A percentile compares a stretch with the other conserved stretches of the same genome.
Conservation (phyloP, 30 jellyfish, hydroid and myxozoan species). For the Chironex yamaguchii region DNA sequence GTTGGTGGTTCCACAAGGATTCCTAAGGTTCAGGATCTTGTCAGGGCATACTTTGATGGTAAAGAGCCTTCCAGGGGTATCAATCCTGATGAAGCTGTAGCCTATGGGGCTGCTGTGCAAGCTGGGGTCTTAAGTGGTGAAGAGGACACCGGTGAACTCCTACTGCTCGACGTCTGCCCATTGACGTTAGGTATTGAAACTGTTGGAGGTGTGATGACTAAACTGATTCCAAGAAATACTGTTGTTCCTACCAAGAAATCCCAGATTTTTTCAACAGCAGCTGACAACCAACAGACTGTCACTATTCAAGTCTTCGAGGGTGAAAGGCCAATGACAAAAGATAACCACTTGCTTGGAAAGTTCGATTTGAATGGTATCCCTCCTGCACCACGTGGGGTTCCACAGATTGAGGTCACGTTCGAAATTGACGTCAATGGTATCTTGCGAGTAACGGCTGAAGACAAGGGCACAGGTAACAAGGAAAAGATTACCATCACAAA, state of each 20-base stretch:
- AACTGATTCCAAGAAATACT: conserved; percentile 97
- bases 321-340: conserved; percentile 99
- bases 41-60: conserved; percentile 88
- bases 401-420: conserved; percentile 99
- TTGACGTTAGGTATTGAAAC: conserved; percentile 99
- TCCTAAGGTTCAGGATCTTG: conserved; percentile 94
- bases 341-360: conserved; percentile 97
- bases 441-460: conserved; percentile 98
- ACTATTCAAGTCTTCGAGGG: conserved; percentile 99
- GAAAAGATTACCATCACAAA: conserved; percentile 99
- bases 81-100: conserved; percentile 99
- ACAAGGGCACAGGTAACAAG: conserved; percentile 97
- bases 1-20: conserved; percentile 99
- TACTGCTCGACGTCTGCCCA: conserved; percentile 98
- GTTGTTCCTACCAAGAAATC: conserved; percentile 99
- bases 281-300: conserved; percentile 98
- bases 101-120: conserved; percentile 99
- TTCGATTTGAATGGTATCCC: conserved; percentile 96
- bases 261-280: conserved; percentile 99
- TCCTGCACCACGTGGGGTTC: conserved; percentile 99
- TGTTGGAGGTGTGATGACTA: conserved; percentile 99
- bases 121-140: conserved; percentile 99
- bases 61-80: conserved; percentile 98
- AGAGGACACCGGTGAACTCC: conserved; percentile 98
- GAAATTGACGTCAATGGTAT: conserved; percentile 99